Evolutionary conservation across 2,797 vertebrate species (phyloP), one percentile per base, ranked within the genome.

Genomic region (Oophaga sylvatica): DNA sequence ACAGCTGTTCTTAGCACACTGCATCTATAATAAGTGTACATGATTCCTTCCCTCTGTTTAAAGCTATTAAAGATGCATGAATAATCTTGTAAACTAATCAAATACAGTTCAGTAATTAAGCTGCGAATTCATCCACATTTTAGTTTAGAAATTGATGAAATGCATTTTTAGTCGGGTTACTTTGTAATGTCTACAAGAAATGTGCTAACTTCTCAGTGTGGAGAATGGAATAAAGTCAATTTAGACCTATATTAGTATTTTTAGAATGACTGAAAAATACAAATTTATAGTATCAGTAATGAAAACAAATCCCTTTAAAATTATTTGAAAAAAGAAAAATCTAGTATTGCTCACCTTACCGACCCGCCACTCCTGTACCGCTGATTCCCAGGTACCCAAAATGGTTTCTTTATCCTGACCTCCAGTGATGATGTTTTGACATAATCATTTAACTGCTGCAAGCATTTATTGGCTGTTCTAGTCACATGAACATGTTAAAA

Each of bases 81-180:
- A 87, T 87, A 87, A 81, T 81, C 85, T 65, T 80, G 85, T 86
- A 86, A 86, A 86, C 70, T 77, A 87, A 87, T 87, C 67, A 87
- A 83, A 83, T 87, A 83, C 80, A 82, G 80, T 83, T 77, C 86
- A 82, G 68, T 80, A 87, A 82, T 86, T 86, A 80, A 80, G 80
- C 65, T 71, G 85, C 77, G 62, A 83, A 82, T 82, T 83, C 86
- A 75, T 87, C 86, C 77, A 77, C 60, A 77, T 77, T 87, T 77
- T 62, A 31, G 59, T 78, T 53, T 60, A 16, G 62, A 65, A 83
- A 82, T 83, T 19, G 76, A 45, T 63, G 57, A 87, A 67, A 77
- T 82, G 59, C 59, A 83, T 59, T 77, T 81, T n/a, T 83, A 65
- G 41, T 63, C 35, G 62, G 71, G 57, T 82, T 48, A 87, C 67